Conservation (phyloP, 2,888 invertebrate genomes). For the Leptopilina syphax region DNA sequence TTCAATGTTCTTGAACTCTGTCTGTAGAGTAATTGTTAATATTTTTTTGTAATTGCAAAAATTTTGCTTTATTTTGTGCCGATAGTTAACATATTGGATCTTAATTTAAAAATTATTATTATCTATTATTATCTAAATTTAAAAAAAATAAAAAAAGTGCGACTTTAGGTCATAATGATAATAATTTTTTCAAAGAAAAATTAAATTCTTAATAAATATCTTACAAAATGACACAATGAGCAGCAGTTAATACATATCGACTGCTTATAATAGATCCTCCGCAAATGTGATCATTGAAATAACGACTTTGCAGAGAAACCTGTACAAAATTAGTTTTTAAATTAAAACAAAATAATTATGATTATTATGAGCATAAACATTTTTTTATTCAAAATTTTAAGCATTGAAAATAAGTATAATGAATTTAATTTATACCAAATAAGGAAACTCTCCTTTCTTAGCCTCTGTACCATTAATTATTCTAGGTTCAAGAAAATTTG, state of each 20-base stretch:
- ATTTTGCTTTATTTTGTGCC: too few relatives aligned
- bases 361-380: not conserved
- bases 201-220: not conserved
- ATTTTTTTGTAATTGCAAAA: not conserved
- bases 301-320: conserved; percentile 45
- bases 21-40: not conserved
- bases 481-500: not conserved
- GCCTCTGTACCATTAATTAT: conserved; percentile 50
- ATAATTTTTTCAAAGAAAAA: too few relatives aligned
- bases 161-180: too few relatives aligned
- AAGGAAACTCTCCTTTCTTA: conserved; percentile 48
- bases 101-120: too few relatives aligned
- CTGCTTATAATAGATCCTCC: conserved; percentile 52
- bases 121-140: too few relatives aligned
- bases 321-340: not conserved
- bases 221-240: conserved; percentile 49
- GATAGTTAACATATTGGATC: too few relatives aligned
- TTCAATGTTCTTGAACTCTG: not conserved
- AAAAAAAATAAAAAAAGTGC: too few relatives aligned
- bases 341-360: conserved; percentile 60
- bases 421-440: conserved; percentile 41
- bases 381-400: not conserved
- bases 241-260: conserved; percentile 51
- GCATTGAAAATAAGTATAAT: not conserved
- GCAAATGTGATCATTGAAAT: conserved; percentile 48